These are phyloP conservation scores for Callipepla squamata DNA, from an alignment of 2,113 vertebrate species.

Conservation along the genomic window DNA sequence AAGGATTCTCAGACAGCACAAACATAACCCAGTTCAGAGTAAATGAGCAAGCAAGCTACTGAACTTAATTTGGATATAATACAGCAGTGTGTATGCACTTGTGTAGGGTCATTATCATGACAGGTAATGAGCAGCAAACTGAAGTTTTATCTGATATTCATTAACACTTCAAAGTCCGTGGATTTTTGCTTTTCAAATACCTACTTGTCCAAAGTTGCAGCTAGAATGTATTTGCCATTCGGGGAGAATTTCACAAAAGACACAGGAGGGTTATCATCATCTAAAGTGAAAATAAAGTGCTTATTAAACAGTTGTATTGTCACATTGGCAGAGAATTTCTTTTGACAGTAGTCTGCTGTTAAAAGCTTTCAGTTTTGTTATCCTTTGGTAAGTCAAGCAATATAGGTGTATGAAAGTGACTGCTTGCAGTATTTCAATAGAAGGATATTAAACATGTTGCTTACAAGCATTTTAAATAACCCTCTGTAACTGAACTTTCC, in stretches of 20 bases:
- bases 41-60: background rate
- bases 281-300: slow-evolving; percentile 66
- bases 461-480: background rate
- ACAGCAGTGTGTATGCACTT: fast-evolving
- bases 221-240: slow-evolving; percentile 98
- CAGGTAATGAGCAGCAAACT: background rate
- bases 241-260: slow-evolving; percentile 99
- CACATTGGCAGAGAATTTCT: background rate
- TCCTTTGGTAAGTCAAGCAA: background rate
- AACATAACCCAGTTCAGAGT: background rate
- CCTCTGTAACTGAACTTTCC: background rate
- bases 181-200: slow-evolving; percentile 29
- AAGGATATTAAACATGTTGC: background rate
- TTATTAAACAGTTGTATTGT: background rate
- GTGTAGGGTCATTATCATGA: background rate
- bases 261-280: slow-evolving; percentile 98
- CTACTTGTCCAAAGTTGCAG: slow-evolving; percentile 97
- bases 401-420: background rate
- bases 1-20: background rate
- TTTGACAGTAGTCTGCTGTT: background rate
- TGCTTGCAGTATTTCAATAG: background rate
- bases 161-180: background rate
- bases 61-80: background rate
- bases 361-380: background rate
- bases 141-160: background rate